A percentile compares a stretch with the other conserved stretches of the same genome.
phyloP scores from a whole-genome alignment of 2,797 vertebrate species.

The Coregonus ussuriensis region DNA sequence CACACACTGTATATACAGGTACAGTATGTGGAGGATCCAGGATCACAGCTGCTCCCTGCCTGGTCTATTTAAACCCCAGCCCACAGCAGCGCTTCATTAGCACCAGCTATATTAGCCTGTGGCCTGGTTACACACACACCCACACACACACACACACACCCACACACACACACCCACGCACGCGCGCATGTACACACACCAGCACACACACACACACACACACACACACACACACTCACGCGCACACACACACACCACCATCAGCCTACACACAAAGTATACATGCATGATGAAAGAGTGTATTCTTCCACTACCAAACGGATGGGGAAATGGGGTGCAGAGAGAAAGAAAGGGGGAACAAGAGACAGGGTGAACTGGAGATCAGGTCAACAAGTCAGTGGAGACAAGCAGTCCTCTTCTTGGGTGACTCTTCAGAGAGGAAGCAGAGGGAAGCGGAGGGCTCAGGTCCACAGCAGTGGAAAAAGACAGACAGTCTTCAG shows the following conservation, averaged over 20 bases:
- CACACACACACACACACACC: neutral
- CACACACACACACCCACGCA: neutral
- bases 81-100: neutral
- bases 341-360: neutral
- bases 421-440: neutral
- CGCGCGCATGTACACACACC: neutral
- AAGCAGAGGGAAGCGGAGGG: neutral
- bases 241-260: neutral
- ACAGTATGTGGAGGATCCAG: neutral
- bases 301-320: neutral
- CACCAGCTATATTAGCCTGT: neutral
- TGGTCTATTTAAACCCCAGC: slow-evolving; percentile 9
- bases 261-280: neutral
- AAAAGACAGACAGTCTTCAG: neutral
- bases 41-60: slow-evolving; percentile 11
- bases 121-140: neutral
- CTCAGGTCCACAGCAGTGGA: neutral
- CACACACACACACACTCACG: too few relatives aligned
- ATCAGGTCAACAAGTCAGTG: neutral
- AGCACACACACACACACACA: neutral
- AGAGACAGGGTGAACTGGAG: neutral
- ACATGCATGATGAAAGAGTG: neutral
- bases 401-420: neutral
- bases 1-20: neutral
- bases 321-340: neutral